Percentiles rank a stretch among this genome's conserved stretches.
These are phyloP conservation scores for Trachops cirrhosus DNA, from an alignment of 2,797 vertebrate species.

Conservation along the genomic window DNA sequence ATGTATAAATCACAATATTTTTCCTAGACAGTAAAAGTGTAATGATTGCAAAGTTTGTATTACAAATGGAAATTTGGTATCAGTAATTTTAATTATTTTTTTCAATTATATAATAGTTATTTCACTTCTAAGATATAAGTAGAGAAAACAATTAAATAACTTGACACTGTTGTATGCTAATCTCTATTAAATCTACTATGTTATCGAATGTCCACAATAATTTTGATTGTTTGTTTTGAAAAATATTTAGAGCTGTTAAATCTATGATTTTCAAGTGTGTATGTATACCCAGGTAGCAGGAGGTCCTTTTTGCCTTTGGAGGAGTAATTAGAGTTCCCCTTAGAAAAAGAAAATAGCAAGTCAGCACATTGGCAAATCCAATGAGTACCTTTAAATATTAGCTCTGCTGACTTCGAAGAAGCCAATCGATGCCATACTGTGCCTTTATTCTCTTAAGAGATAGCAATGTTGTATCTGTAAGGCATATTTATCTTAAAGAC, in stretches of 20 bases:
- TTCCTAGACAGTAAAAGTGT: neutral
- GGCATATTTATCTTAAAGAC: constrained; percentile 18
- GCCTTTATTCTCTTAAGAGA: neutral
- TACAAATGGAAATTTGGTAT: neutral
- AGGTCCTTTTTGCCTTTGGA: neutral
- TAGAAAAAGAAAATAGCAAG: neutral
- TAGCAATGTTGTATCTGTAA: neutral
- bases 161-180: neutral
- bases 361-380: neutral
- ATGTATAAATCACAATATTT: neutral
- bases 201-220: neutral
- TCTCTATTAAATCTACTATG: neutral
- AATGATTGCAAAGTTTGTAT: neutral
- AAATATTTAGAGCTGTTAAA: neutral
- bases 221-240: neutral
- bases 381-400: neutral
- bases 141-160: neutral
- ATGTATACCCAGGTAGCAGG: neutral
- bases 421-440: neutral
- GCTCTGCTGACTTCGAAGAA: constrained; percentile 42
- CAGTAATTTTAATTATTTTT: neutral
- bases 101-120: neutral
- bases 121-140: neutral
- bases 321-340: neutral
- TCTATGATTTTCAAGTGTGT: neutral